These are phyloP conservation scores for Vollenhovia emeryi DNA, from an alignment of 1,140 invertebrate species.

Conservation along the genomic window DNA sequence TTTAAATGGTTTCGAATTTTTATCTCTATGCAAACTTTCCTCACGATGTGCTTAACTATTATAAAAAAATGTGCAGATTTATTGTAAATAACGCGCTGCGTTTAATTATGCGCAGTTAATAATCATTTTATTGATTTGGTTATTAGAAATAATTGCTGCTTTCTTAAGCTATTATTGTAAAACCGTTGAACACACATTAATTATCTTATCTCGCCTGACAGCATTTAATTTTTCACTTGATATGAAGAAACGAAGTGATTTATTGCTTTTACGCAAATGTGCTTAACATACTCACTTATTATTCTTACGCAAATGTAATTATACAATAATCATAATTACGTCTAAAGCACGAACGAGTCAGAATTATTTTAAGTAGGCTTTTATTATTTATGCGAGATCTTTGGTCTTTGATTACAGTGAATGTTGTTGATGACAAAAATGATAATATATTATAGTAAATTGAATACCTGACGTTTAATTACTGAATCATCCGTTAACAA, in stretches of 20 bases:
- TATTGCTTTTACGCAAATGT: background rate
- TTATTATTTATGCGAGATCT: background rate
- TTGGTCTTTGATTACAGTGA: background rate
- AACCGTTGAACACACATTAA: background rate
- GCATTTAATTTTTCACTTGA: background rate
- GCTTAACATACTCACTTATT: background rate
- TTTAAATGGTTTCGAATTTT: background rate
- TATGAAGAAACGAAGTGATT: background rate
- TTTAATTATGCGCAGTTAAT: background rate
- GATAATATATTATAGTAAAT: too few relatives aligned
- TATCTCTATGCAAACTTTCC: background rate
- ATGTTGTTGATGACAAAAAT: background rate
- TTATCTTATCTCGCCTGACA: background rate
- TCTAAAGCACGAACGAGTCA: too few relatives aligned
- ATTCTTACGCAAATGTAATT: too few relatives aligned
- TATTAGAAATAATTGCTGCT: background rate
- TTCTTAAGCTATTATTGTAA: background rate
- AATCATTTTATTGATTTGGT: background rate
- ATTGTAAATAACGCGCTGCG: background rate
- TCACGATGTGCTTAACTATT: background rate
- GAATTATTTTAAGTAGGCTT: too few relatives aligned
- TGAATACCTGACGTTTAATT: too few relatives aligned
- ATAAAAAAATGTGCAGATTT: background rate
- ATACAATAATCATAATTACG: too few relatives aligned
- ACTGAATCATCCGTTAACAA: background rate